Conservation (phyloP, 1,140 invertebrate species). For the Dreissena rostriformis region DNA sequence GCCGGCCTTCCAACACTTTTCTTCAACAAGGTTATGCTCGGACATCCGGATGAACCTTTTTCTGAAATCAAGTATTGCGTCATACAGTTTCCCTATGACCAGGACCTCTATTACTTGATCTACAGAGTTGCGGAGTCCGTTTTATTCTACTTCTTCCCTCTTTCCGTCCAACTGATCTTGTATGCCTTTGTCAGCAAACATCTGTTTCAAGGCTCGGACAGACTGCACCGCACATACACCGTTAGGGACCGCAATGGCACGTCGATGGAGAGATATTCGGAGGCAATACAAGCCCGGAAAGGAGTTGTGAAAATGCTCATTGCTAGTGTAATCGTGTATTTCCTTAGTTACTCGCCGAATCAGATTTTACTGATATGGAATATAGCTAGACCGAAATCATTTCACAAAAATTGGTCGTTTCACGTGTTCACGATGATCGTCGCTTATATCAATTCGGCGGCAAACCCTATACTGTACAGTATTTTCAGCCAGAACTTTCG, state of each 20-base stretch:
- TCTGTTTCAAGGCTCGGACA: conserved; percentile 73
- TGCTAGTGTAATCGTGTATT: conserved; percentile 80
- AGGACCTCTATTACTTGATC: conserved; percentile 60
- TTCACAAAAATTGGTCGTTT: conserved; percentile 79
- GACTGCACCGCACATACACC: conserved; percentile 66
- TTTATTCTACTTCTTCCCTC: conserved; percentile 78
- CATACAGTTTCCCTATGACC: conserved; percentile 65
- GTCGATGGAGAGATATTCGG: conserved; percentile 67
- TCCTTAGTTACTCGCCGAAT: conserved; percentile 80
- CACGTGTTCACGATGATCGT: conserved; percentile 80
- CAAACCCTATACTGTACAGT: conserved; percentile 81
- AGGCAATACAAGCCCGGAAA: conserved; percentile 77
- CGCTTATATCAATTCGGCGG: conserved; percentile 80
- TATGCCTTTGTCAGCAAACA: conserved; percentile 76
- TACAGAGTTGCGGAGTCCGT: conserved; percentile 79
- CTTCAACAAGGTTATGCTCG: conserved; percentile 72
- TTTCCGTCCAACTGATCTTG: conserved; percentile 73
- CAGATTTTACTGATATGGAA: conserved; percentile 80
- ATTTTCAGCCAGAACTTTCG: conserved; percentile 81
- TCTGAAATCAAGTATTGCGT: conserved; percentile 68
- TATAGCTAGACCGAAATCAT: conserved; percentile 70
- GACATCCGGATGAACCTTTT: conserved; percentile 51
- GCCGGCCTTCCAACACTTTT: conserved; percentile 76
- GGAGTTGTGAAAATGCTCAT: conserved; percentile 82
- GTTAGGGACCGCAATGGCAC: conserved; percentile 65